Percentiles rank a stretch among this genome's conserved stretches.
Evolutionary conservation across 2,888 invertebrate genomes (phyloP).

Genomic region (Tachystola acroxantha): DNA sequence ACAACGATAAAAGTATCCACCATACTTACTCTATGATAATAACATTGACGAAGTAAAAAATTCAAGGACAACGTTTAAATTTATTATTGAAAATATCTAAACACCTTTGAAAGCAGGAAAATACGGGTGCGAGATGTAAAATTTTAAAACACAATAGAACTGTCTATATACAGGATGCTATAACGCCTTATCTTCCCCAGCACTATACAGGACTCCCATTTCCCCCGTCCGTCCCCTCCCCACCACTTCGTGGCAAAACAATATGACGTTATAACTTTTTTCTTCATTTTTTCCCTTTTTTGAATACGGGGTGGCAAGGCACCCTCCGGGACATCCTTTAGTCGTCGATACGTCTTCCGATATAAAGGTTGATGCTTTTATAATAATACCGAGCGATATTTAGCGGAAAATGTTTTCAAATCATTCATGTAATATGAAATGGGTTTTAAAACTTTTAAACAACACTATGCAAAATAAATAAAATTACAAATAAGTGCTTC

Average conservation of each 20-base stretch:
- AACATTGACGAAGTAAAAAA: too few species aligned
- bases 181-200: slow-evolving; percentile 67
- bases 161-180: slow-evolving; percentile 46
- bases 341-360: slow-evolving; percentile 50
- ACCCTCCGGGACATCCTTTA: slow-evolving; percentile 60
- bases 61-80: too few species aligned
- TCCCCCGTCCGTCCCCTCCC: slow-evolving; percentile 26
- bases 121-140: slow-evolving; percentile 36
- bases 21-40: too few species aligned
- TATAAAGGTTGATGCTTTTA: slow-evolving; percentile 46
- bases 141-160: slow-evolving; percentile 52
- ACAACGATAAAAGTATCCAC: too few species aligned
- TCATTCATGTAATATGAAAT: too few species aligned
- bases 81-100: too few species aligned
- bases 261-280: slow-evolving; percentile 78
- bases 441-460: too few species aligned
- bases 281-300: slow-evolving; percentile 72
- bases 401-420: background rate
- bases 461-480: too few species aligned
- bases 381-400: slow-evolving; percentile 15
- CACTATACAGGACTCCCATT: slow-evolving; percentile 60
- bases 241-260: slow-evolving; percentile 71
- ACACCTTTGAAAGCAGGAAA: slow-evolving; percentile 26
- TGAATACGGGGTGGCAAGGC: slow-evolving; percentile 62
- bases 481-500: too few species aligned